Base-by-base conservation (phyloP, 2,888 invertebrate species). In the Ochlodes sylvanus region DNA sequence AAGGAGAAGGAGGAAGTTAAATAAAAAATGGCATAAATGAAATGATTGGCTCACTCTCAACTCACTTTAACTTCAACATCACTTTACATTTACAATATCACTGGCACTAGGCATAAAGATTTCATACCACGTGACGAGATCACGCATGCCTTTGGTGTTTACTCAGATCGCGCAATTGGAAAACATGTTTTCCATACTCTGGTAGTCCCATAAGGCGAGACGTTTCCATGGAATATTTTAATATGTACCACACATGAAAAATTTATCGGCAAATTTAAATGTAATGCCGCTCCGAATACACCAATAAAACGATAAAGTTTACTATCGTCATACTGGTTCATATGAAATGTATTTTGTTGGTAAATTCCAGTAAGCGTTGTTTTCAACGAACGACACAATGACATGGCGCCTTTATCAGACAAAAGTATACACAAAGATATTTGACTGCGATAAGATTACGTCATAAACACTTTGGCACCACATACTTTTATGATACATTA, bases 191-290 rank as follows among this genome's bases (percentile, higher is more conserved):
- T 38, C 41, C 41, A 19, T 5, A 15, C 5, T 7, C 17, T 17
- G 27, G 27, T 21, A 15, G 63, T 2, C 44, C 12, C 34, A 32
- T 15, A 56, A 41, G 14, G 27, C 27, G 58, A n/a, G n/a, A 38
- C 27, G 50, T 17, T 50, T 52, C 52, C 9, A 58, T 58, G 41
- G 50, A 50, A 65, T 65, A 58, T 65, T 58, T 65, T 65, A 65
- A 52, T 41, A 58, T 65, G 38, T 50, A 65, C 17, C 57, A 41
- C 27, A 27, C 41, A 34, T 58, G 57, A 57, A 38, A 65, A 41
- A 65, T 58, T 41, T 38, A 65, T 58, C 50, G 41, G 9, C 47
- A 34, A n/a, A n/a, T 17, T 64, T 27, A 19, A 32, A 44, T 64
- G 47, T 44, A 64, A 64, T 47, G 47, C 9, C 27, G 27, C 56